A percentile compares a stretch with the other conserved stretches of the same genome.
These are phyloP conservation scores for Polyommatus iphigenia DNA, from an alignment of 2,888 invertebrate genomes.

Conservation along the genomic window DNA sequence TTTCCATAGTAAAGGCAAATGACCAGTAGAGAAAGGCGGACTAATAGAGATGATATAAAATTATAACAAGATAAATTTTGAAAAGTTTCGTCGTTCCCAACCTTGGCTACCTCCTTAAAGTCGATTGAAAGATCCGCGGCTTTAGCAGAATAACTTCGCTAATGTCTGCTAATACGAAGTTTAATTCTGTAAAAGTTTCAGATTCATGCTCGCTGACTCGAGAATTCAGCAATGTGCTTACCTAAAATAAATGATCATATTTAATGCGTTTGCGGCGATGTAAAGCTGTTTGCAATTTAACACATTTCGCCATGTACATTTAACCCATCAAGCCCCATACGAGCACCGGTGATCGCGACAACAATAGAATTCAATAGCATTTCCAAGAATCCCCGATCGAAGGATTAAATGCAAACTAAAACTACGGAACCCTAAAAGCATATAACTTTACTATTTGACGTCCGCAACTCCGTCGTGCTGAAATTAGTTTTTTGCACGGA, in stretches of 20 bases:
- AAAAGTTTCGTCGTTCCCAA: conserved; percentile 31
- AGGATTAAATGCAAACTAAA: too few species aligned
- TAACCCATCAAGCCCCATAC: too few species aligned
- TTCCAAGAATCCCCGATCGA: too few species aligned
- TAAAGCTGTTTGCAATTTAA: neutral
- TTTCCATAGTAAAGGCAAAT: conserved; percentile 48
- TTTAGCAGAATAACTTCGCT: conserved; percentile 43
- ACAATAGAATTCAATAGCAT: too few species aligned
- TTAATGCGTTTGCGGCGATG: neutral
- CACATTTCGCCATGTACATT: neutral
- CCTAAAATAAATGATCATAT: conserved; percentile 4
- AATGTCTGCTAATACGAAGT: conserved; percentile 44
- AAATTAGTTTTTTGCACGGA: too few species aligned
- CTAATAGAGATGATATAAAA: conserved; percentile 37
- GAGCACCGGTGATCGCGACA: too few species aligned
- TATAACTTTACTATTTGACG: neutral
- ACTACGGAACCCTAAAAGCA: too few species aligned
- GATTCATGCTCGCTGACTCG: conserved; percentile 39
- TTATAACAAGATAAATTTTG: conserved; percentile 33
- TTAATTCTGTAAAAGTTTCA: conserved; percentile 44
- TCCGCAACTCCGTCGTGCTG: too few species aligned
- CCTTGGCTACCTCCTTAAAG: conserved; percentile 35
- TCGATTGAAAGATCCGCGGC: conserved; percentile 45
- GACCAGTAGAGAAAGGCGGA: conserved; percentile 20
- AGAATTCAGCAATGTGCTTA: conserved; percentile 22